Evolutionary conservation across 2,888 invertebrate species (phyloP).

Genomic region (Idaea aversata): DNA sequence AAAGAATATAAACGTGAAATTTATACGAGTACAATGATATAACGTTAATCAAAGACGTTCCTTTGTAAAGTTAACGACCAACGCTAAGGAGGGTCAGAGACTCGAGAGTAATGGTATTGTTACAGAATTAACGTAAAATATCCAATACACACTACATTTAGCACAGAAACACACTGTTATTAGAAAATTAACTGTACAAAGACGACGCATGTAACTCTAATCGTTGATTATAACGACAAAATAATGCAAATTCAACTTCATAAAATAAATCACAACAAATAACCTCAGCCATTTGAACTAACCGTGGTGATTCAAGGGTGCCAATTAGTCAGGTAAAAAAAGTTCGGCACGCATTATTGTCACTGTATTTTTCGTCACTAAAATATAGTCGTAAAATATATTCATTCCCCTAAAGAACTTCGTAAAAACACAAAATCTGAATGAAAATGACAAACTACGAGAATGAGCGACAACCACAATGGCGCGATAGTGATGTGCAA

Average conservation of each 20-base stretch:
- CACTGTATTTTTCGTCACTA: slow-evolving; percentile 63
- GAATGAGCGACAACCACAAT: slow-evolving; percentile 64
- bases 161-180: slow-evolving; percentile 6
- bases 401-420: slow-evolving; percentile 61
- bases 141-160: slow-evolving; percentile 10
- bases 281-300: slow-evolving; percentile 74
- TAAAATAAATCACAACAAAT: slow-evolving; percentile 74
- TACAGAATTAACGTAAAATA: slow-evolving; percentile 18
- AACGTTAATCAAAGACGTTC: slow-evolving; percentile 29
- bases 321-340: slow-evolving; percentile 71
- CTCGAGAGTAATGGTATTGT: slow-evolving; percentile 23
- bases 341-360: slow-evolving; percentile 78
- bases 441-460: slow-evolving; percentile 57
- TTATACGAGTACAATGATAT: not conserved
- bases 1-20: not conserved
- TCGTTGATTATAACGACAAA: slow-evolving; percentile 50
- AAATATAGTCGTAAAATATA: slow-evolving; percentile 67
- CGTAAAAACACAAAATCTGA: slow-evolving; percentile 62
- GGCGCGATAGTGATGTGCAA: slow-evolving; percentile 59
- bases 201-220: slow-evolving; percentile 30
- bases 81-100: slow-evolving; percentile 55
- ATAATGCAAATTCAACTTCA: slow-evolving; percentile 49
- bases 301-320: slow-evolving; percentile 75
- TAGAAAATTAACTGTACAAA: slow-evolving; percentile 11
- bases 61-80: slow-evolving; percentile 52